phyloP scores from a whole-genome alignment of 2,888 invertebrate genomes.

The Calameuta idolon region DNA sequence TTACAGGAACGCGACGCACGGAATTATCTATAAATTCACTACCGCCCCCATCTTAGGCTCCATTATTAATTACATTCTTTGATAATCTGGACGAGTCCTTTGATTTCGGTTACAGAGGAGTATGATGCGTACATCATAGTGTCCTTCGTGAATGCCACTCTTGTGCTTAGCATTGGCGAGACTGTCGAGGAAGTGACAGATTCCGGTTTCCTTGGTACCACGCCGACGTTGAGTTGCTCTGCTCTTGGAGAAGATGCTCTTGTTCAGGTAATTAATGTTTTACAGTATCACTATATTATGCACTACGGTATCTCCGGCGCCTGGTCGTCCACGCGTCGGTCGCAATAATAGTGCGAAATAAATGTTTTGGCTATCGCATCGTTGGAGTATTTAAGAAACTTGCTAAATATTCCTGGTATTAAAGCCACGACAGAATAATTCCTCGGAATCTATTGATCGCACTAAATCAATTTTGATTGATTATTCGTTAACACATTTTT shows the following conservation, averaged over 20 bases:
- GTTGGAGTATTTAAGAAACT: slow-evolving; percentile 53
- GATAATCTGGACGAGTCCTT: slow-evolving; percentile 41
- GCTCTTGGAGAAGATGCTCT: slow-evolving; percentile 97
- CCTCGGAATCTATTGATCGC: background rate
- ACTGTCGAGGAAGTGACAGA: slow-evolving; percentile 99
- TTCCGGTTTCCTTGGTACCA: slow-evolving; percentile 98
- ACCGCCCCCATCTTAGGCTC: background rate
- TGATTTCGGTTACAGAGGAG: slow-evolving; percentile 88
- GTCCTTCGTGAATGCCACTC: slow-evolving; percentile 98
- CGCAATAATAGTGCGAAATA: slow-evolving; percentile 60
- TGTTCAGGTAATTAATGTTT: slow-evolving; percentile 79
- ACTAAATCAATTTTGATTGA: background rate
- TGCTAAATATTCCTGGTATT: slow-evolving; percentile 56
- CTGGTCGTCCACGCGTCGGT: slow-evolving; percentile 61
- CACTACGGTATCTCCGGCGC: slow-evolving; percentile 66
- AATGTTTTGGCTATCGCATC: slow-evolving; percentile 57
- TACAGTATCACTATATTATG: slow-evolving; percentile 27
- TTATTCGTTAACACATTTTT: slow-evolving; percentile 6
- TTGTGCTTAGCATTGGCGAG: slow-evolving; percentile 98
- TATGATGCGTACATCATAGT: slow-evolving; percentile 99
- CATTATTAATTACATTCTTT: background rate
- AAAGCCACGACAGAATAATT: slow-evolving; percentile 47
- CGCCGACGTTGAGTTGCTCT: slow-evolving; percentile 97
- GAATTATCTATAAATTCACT: slow-evolving; percentile 7
- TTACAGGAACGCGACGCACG: background rate